Conservation (phyloP, 2,113 vertebrate genomes). For the Podarcis muralis region DNA sequence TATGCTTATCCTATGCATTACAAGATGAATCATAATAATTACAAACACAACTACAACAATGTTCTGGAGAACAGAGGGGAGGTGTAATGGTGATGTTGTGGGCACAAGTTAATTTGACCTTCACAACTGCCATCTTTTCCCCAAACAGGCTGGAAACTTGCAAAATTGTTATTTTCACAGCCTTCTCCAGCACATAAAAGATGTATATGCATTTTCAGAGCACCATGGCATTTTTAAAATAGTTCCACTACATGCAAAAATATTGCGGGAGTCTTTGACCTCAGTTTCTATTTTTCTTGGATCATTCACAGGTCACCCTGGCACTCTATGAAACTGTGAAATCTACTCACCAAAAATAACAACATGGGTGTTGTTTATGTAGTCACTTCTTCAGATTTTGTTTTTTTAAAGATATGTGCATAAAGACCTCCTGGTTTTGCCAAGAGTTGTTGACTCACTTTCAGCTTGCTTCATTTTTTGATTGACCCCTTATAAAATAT, state of each 20-base stretch:
- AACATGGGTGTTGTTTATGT: neutral
- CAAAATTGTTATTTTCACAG: neutral
- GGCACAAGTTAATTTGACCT: neutral
- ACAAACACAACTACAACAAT: neutral
- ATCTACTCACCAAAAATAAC: neutral
- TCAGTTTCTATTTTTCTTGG: neutral
- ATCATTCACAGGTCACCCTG: neutral
- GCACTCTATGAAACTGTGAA: neutral
- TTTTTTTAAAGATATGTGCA: neutral
- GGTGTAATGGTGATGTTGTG: too few relatives aligned
- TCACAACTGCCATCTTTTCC: neutral
- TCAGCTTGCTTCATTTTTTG: neutral
- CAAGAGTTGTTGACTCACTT: constrained; percentile 3
- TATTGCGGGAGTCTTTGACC: neutral
- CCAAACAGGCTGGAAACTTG: neutral
- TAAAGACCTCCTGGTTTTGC: neutral
- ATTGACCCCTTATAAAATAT: neutral
- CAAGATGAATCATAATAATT: neutral
- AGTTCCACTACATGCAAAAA: neutral
- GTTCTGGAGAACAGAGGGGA: neutral
- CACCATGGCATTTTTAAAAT: neutral
- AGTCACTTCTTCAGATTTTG: neutral
- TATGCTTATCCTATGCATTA: too few relatives aligned
- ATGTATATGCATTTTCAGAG: neutral
- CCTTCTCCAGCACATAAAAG: neutral